Conservation (phyloP, 64 coral and sea anemone genomes). For the Porites lutea region DNA sequence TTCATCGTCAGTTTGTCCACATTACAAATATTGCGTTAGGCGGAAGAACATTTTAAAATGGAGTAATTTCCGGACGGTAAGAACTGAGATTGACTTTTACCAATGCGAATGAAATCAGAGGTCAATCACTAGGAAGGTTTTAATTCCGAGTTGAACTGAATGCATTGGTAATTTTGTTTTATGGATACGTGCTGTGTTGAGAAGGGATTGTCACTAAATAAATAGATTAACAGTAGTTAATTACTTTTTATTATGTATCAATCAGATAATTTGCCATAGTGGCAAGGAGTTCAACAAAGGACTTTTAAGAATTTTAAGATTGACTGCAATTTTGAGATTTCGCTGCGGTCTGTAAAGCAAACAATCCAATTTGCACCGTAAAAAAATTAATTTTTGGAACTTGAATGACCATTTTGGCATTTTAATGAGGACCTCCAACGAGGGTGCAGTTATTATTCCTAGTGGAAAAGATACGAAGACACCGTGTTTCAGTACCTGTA, state of each 20-base stretch:
- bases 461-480: background rate
- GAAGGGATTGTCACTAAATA: slow-evolving; percentile 64
- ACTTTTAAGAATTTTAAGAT: slow-evolving; percentile 40
- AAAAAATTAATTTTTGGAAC: slow-evolving; percentile 24
- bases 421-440: background rate
- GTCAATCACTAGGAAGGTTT: slow-evolving; percentile 53
- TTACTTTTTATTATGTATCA: slow-evolving; percentile 58
- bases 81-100: slow-evolving; percentile 46
- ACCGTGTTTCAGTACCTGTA: background rate
- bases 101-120: slow-evolving; percentile 49
- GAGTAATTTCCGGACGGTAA: slow-evolving; percentile 64
- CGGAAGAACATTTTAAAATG: background rate
- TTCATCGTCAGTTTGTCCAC: slow-evolving; percentile 22
- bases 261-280: slow-evolving; percentile 56
- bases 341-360: slow-evolving; percentile 38
- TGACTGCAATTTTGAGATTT: slow-evolving; percentile 35
- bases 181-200: slow-evolving; percentile 27
- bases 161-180: slow-evolving; percentile 19
- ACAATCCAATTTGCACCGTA: slow-evolving; percentile 16
- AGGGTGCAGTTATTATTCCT: background rate
- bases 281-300: slow-evolving; percentile 44
- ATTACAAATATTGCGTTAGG: slow-evolving; percentile 43
- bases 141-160: slow-evolving; percentile 27
- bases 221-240: slow-evolving; percentile 58
- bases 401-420: background rate